Percentiles rank a stretch among this genome's conserved stretches.
Conservation (phyloP, 2,888 invertebrate species). For the Volucella zonaria region DNA sequence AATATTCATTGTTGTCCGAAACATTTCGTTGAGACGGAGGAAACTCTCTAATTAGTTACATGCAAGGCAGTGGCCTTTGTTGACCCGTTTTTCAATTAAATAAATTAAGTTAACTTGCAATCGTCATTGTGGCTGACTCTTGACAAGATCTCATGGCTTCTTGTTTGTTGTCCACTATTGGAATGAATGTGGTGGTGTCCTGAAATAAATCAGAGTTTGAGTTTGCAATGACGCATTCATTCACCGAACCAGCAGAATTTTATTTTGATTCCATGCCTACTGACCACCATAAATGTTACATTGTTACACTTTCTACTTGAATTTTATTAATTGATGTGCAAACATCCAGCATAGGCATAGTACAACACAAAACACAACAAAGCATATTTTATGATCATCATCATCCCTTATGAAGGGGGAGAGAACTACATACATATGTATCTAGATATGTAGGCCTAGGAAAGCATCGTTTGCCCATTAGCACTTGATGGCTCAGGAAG, state of each 20-base stretch:
- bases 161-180: constrained; percentile 70
- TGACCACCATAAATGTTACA: constrained; percentile 70
- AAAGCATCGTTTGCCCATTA: constrained; percentile 39
- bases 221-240: constrained; percentile 13
- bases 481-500: constrained; percentile 43
- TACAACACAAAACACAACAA: constrained; percentile 2
- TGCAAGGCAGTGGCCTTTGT: constrained; percentile 82
- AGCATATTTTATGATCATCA: constrained; percentile 5
- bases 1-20: constrained; percentile 72
- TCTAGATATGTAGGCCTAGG: no score
- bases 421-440: not conserved
- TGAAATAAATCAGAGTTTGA: constrained; percentile 67
- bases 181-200: constrained; percentile 38
- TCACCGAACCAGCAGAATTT: constrained; percentile 50
- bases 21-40: constrained; percentile 71
- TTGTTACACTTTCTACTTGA: constrained; percentile 65
- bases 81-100: constrained; percentile 83
- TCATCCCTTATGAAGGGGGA: constrained; percentile 21
- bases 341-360: constrained; percentile 25
- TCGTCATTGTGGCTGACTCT: constrained; percentile 19
- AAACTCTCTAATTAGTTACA: constrained; percentile 81
- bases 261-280: constrained; percentile 16
- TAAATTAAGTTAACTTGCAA: constrained; percentile 77
- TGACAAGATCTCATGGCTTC: constrained; percentile 70
- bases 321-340: constrained; percentile 73